Evolutionary conservation across 2,797 vertebrate species (phyloP).

Genomic region (Alcedo quadribrachys): DNA sequence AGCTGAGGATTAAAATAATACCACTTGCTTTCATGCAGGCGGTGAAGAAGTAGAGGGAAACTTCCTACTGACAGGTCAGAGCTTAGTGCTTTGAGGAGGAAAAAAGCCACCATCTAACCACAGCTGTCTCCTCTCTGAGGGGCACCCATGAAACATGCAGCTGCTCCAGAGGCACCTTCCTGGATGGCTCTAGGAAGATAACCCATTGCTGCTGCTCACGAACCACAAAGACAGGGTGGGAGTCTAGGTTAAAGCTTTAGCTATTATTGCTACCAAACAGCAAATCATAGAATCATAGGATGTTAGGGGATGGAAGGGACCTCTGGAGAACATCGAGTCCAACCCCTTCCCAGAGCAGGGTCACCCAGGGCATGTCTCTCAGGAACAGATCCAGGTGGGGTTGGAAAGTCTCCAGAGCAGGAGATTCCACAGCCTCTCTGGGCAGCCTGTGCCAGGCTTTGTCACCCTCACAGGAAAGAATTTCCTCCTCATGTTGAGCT

Average conservation of each 20-base stretch:
- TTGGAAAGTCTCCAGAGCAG: too few relatives aligned
- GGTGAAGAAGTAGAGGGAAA: neutral
- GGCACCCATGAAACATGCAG: rapidly evolving
- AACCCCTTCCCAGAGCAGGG: too few relatives aligned
- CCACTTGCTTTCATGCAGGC: neutral
- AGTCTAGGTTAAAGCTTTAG: neutral
- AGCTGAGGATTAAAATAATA: neutral
- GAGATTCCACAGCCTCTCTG: too few relatives aligned
- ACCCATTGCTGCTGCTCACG: neutral
- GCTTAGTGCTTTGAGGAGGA: neutral
- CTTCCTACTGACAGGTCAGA: neutral
- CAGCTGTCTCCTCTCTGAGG: neutral
- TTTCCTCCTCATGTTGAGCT: too few relatives aligned
- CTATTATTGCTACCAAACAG: neutral
- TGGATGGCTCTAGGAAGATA: neutral
- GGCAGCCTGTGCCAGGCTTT: too few relatives aligned
- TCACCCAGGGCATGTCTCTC: too few relatives aligned
- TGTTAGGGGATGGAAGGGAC: too few relatives aligned
- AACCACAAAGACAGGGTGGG: neutral
- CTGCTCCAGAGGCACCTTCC: neutral
- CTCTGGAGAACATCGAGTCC: too few relatives aligned
- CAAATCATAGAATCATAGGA: neutral
- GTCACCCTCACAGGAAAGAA: too few relatives aligned
- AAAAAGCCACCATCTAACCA: neutral
- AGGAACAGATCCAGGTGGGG: too few relatives aligned